A percentile compares a stretch with the other conserved stretches of the same genome.
These are phyloP conservation scores for Champsocephalus gunnari DNA, from an alignment of 2,797 vertebrate genomes.

Conservation along the genomic window DNA sequence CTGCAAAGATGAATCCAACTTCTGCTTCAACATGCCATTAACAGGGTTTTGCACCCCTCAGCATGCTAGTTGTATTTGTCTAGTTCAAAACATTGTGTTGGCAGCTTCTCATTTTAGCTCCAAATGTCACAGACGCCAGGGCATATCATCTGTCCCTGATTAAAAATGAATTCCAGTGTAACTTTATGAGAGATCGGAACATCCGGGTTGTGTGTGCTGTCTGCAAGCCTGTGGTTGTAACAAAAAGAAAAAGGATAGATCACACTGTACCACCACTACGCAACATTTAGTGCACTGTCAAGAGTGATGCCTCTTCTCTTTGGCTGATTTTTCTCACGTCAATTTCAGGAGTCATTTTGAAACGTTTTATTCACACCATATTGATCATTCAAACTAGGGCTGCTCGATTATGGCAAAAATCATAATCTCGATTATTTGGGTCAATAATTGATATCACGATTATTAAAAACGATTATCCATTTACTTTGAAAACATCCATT, in stretches of 20 bases:
- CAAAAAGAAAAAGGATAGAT: not conserved
- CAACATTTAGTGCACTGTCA: not conserved
- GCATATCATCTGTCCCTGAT: not conserved
- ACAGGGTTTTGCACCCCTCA: not conserved
- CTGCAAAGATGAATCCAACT: slow-evolving; percentile 23
- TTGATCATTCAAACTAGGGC: no score
- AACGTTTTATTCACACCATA: not conserved
- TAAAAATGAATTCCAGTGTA: not conserved
- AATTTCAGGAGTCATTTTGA: not conserved
- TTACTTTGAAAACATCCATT: no score
- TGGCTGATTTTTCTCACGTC: not conserved
- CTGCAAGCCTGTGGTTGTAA: not conserved
- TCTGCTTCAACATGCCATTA: slow-evolving; percentile 43
- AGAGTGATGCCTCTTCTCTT: not conserved
- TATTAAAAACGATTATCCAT: no score
- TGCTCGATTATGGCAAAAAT: no score
- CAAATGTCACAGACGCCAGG: not conserved
- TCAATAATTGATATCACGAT: no score
- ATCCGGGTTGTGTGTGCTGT: not conserved
- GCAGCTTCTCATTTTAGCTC: not conserved
- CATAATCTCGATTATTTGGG: no score
- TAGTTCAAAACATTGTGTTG: not conserved
- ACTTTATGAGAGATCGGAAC: not conserved
- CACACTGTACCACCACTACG: not conserved
- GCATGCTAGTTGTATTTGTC: not conserved